Conservation (phyloP, 2,888 invertebrate genomes). For the Apotomis turbidana region DNA sequence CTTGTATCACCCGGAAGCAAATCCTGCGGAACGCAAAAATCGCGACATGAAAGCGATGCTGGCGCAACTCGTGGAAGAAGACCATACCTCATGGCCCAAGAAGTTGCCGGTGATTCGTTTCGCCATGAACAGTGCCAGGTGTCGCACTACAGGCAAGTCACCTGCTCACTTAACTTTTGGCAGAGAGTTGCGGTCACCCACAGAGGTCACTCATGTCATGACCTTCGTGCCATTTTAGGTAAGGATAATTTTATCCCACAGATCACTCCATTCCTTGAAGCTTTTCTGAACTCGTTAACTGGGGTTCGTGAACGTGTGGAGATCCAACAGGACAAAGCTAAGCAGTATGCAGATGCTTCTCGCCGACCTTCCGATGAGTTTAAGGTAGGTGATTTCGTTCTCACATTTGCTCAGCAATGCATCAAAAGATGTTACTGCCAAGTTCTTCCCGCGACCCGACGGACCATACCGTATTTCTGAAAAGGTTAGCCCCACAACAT, state of each 20-base stretch:
- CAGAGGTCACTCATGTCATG: not conserved
- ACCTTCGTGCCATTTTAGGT: not conserved
- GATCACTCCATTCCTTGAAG: not conserved
- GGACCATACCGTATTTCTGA: too few relatives aligned
- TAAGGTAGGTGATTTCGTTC: too few relatives aligned
- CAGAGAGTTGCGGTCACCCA: slow-evolving; percentile 3
- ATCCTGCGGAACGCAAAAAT: slow-evolving; percentile 5
- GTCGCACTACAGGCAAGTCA: too few relatives aligned
- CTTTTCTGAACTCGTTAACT: too few relatives aligned
- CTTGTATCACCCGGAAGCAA: slow-evolving; percentile 3
- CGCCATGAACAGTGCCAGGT: not conserved
- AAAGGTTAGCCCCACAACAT: not conserved
- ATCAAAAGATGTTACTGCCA: not conserved
- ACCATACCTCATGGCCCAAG: slow-evolving; percentile 10
- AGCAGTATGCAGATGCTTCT: too few relatives aligned
- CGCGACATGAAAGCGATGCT: slow-evolving; percentile 14
- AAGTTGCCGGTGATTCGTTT: slow-evolving; percentile 3
- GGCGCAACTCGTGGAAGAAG: slow-evolving; percentile 7
- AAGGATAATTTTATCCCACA: not conserved
- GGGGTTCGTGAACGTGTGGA: too few relatives aligned
- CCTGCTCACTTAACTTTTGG: not conserved
- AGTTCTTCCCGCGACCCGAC: not conserved
- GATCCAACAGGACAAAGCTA: too few relatives aligned
- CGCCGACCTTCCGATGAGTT: too few relatives aligned
- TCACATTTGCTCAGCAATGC: slow-evolving; percentile 3